Evolutionary conservation across 2,113 vertebrate species (phyloP).

Genomic region (Gambusia affinis): DNA sequence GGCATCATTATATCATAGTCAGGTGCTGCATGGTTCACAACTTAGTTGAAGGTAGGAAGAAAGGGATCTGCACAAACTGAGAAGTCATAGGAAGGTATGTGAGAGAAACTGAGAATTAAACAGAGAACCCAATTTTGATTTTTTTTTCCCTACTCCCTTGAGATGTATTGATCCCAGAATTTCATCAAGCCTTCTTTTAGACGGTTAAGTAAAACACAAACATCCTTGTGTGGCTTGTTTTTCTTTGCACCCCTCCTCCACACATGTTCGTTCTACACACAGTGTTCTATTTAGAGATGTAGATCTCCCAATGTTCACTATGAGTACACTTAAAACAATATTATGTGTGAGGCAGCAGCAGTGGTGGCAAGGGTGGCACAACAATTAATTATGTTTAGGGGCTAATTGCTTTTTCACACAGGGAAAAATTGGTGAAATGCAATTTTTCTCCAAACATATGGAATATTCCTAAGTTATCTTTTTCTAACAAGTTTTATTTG

Average conservation of each 20-base stretch:
- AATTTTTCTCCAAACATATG: background rate
- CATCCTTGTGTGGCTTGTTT: constrained; percentile 68
- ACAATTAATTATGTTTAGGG: too few species aligned
- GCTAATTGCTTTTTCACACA: too few species aligned
- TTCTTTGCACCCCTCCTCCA: constrained; percentile 27
- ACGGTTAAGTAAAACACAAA: constrained; percentile 56
- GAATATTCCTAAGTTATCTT: constrained; percentile 25
- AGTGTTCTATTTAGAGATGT: constrained; percentile 52
- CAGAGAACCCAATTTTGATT: constrained; percentile 36
- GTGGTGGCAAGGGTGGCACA: constrained; percentile 4
- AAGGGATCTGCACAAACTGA: constrained; percentile 15
- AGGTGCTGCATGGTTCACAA: constrained; percentile 44
- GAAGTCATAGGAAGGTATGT: constrained; percentile 3
- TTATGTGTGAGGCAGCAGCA: constrained; percentile 25
- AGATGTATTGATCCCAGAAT: constrained; percentile 66
- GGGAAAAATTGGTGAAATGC: too few species aligned
- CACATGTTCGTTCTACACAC: constrained; percentile 31
- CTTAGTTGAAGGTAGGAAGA: constrained; percentile 41
- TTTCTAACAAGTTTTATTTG: background rate
- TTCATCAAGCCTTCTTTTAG: constrained; percentile 58
- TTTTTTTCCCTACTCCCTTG: constrained; percentile 32
- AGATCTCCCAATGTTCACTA: constrained; percentile 48
- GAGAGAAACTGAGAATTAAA: constrained; percentile 30
- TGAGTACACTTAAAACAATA: constrained; percentile 56
- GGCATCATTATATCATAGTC: constrained; percentile 63